Base-by-base conservation (phyloP, 37 sponge, comb jelly and placozoan genomes). In the Halichondria panicea region DNA sequence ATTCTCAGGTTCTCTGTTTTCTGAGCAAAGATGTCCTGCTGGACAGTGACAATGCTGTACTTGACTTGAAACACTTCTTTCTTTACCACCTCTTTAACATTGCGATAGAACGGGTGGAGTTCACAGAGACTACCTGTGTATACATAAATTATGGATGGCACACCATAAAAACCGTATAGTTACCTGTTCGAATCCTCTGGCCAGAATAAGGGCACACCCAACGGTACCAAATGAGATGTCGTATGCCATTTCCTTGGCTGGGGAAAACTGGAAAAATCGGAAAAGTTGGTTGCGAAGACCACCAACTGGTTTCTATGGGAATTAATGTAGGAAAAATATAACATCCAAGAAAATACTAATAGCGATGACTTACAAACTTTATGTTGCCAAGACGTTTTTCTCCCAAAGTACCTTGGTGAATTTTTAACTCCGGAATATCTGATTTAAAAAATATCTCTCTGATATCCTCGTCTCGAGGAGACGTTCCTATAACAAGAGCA, bases 171-270 rank as follows among this genome's bases (percentile, higher is more conserved):
- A n/a, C n/a, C n/a, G n/a, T n/a, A 41, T n/a, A n/a, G 44, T 2
- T 11, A 38, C 68, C 22, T 41, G 22, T 40, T 55, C 27, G n/a
- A 76, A 76, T 19, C 53, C 77, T 42, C 66, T 62, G 5, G 77
- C 77, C 25, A 76, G 61, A 18, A 63, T 44, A 27, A 76, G 53
- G 7, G 77, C 43, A 43, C 45, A 63, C 1, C 77, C 66, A 43
- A 36, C 45, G 21, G 64, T 45, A 8, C 77, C 77, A 63, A 76
- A 76, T 24, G 77, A 76, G 21, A 76, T 76, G 43, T 76, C 77
- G 30, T 64, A 11, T 6, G 77, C 73, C 8, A 72, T 2, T 21
- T 72, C 40, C 21, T 54, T 72, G 21, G 21, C 25, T 6, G 6
- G 37, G 28, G 52, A 56, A 72, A 72, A 54, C 33, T 72, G 33